Percentiles rank a stretch among this genome's conserved stretches.
Conservation (phyloP, 2,113 vertebrate species). For the Brevimyrus niger region DNA sequence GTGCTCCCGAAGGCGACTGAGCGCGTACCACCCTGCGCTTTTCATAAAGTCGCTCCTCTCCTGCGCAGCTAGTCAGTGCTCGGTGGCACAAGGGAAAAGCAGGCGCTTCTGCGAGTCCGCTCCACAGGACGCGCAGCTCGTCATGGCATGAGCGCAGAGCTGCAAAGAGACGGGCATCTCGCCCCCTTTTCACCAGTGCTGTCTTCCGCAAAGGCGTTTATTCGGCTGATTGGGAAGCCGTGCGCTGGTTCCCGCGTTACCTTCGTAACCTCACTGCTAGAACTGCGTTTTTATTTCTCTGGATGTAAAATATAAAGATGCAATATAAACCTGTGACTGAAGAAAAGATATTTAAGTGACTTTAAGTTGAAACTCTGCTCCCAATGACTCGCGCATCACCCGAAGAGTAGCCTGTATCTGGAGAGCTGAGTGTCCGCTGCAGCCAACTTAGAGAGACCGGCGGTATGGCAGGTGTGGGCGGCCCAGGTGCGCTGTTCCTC, state of each 20-base stretch:
- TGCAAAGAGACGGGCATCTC: not conserved
- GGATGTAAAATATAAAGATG: not conserved
- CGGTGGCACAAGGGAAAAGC: constrained; percentile 17
- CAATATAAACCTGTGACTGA: not conserved
- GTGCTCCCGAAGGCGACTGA: constrained; percentile 24
- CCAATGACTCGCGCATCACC: not conserved
- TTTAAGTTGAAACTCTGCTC: not conserved
- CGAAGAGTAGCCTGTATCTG: constrained; percentile 5
- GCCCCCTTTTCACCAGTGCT: not conserved
- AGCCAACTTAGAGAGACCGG: not conserved
- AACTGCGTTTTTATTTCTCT: not conserved
- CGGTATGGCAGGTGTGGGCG: constrained; percentile 38
- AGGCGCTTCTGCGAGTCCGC: constrained; percentile 13
- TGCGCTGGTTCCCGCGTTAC: not conserved
- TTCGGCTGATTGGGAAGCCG: not conserved
- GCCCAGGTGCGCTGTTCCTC: constrained; percentile 42
- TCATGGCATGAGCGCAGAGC: not conserved
- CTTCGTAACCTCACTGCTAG: not conserved
- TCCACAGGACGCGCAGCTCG: not conserved
- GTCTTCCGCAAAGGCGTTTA: not conserved
- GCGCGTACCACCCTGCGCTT: constrained; percentile 28
- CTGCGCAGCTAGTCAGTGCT: constrained; percentile 23
- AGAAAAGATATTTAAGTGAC: not conserved
- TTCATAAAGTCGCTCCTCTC: constrained; percentile 19
- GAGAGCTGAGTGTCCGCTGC: not conserved